Base-by-base conservation (phyloP, 2,888 invertebrate species). In the Calephelis perditalis region DNA sequence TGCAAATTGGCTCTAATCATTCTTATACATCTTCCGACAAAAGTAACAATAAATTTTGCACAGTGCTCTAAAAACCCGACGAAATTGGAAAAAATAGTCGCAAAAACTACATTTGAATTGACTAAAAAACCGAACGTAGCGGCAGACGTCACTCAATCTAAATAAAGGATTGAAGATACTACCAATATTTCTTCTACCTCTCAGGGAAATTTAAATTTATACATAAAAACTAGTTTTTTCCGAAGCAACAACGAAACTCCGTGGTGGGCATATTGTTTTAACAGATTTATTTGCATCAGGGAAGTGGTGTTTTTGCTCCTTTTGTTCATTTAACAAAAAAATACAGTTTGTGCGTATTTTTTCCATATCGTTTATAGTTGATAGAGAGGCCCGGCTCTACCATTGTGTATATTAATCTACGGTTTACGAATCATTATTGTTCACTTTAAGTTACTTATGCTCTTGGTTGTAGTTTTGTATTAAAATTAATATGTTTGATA, bases 211-310 rank as follows among this genome's bases (percentile, higher is more conserved):
- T 87, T 84, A 81, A 82, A 86, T 84, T 84, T 81, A n/a, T 37
- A 49, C 36, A 47, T 56, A 59, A 55, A 62, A 40, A 58, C 45
- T 8, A 57, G 58, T 55, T 61, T 57, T 62, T 62, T 45, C 45
- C 37, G 62, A 58, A 66, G 58, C 55, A 61, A 65, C 45, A 47
- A 57, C 49, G 63, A 63, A 43, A 59, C 82, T 72, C 65, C 78
- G 78, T 73, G 88, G 88, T 84, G 78, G 88, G 76, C 86, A 80
- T 81, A 82, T 77, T 78, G 84, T 78, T 76, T 73, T 72, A 70
- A 71, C 75, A 75, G 81, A 81, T 82, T 82, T 84, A 86, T 87
- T 86, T 85, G 79, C 85, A 86, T 86, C 76, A 73, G 73, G 59
- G 10, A 78, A 77, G 74, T 75, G 72, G 66, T 71, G 76, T 84